Base-by-base conservation (phyloP, 2,797 vertebrate species). In the Peromyscus attwateri region DNA sequence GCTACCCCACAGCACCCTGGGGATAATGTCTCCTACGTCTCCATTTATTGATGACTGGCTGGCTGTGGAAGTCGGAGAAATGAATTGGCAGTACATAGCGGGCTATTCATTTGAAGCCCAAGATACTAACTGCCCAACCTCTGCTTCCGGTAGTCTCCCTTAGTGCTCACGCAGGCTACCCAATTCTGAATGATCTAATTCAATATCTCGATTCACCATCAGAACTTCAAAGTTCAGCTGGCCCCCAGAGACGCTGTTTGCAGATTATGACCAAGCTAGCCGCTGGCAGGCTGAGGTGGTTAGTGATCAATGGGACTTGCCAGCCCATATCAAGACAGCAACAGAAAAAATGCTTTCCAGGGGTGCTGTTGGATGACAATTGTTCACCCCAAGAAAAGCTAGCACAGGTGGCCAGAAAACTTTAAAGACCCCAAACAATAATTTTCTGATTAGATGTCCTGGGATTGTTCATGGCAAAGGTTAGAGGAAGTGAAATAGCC, bases 171-270 rank as follows among this genome's bases (percentile, higher is more conserved):
- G 3, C 43, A 73, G 34, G 71, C 93, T 75, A 23, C 57, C 76
- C 37, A 34, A 71, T 87, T 68, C 70, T 71, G 79, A 95, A 60
- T 60, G 91, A 87, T 37, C 60, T n/a, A 85, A 82, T 43, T 73
- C 90, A 60, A 10, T 55, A 62, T 10, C 23, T 90, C 71, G 0
- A 2, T 75, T 94, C 62, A 91, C 77, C 85, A 79, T 37, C 37
- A 49, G 82, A 66, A 79, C 49, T 79, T 76, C 46, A 89, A 73
- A 97, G 81, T 88, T 88, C 83, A 46, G 66, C 37, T 23, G 66
- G 80, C 77, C 95, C 93, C 10, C 89, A 76, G 92, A 95, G 62
- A 88, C 43, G 12, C 76, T 80, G 60, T 49, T 94, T 91, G 96
- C 85, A 71, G 87, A 84, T 95, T 94, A 87, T 90, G n/a, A 81